These are phyloP conservation scores for Coelopa pilipes DNA, from an alignment of 2,888 invertebrate species.

Conservation along the genomic window DNA sequence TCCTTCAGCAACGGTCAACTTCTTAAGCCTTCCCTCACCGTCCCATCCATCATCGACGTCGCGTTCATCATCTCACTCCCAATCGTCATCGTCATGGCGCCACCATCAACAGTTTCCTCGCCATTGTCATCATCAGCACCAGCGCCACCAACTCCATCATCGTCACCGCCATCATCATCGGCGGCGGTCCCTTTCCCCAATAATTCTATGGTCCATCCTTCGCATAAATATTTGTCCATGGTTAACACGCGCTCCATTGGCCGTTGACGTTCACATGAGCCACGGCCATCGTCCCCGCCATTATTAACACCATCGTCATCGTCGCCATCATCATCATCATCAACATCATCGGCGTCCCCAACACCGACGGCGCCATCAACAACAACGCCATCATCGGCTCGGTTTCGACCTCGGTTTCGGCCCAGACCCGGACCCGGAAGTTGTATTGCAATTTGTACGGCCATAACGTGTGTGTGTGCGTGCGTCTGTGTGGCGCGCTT, in stretches of 20 bases:
- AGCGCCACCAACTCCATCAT: too few relatives aligned
- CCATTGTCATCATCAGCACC: constrained; percentile 9
- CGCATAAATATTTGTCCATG: constrained; percentile 34
- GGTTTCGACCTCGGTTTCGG: too few relatives aligned
- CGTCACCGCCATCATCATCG: not conserved
- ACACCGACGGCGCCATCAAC: not conserved
- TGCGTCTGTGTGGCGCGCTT: too few relatives aligned
- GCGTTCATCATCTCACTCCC: too few relatives aligned
- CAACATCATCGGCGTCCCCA: not conserved
- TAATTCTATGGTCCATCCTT: constrained; percentile 32
- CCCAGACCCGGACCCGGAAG: constrained; percentile 33
- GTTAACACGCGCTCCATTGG: constrained; percentile 28
- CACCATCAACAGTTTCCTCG: too few relatives aligned
- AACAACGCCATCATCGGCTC: not conserved
- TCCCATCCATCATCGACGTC: too few relatives aligned
- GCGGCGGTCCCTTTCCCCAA: constrained; percentile 17
- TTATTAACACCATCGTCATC: not conserved
- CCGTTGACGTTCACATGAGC: constrained; percentile 10
- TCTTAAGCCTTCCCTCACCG: too few relatives aligned
- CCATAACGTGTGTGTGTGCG: constrained; percentile 17
- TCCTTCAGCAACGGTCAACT: too few relatives aligned
- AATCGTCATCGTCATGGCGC: too few relatives aligned
- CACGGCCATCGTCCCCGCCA: not conserved
- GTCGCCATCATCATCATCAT: not conserved
- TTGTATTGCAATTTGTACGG: constrained; percentile 33